Evolutionary conservation across 2,888 invertebrate genomes (phyloP), one percentile per base, ranked within the genome.

Genomic region (Gastracanthus pulcherrimus): DNA sequence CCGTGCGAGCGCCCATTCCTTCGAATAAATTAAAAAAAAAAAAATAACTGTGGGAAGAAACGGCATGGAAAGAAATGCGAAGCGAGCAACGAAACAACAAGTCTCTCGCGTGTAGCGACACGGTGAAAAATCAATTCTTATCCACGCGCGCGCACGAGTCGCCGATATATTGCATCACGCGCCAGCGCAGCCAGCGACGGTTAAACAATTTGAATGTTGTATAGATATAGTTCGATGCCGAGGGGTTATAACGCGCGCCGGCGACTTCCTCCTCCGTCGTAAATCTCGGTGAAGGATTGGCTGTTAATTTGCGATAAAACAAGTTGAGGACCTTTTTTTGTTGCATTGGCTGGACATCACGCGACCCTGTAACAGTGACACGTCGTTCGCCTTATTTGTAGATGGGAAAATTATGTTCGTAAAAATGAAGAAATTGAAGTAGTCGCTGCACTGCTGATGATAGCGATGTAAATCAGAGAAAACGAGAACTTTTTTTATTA

Each of bases 51-150:
- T 75, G 76, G 66, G 76, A 76, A 76, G 48, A 58, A 36, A 29
- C 26, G 29, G 7, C 26, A 34, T 3, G 31, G n/a, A 71, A 71
- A 71, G 70, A 77, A 64, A 67, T 62, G 58, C 58, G 34, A 67
- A 55, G 55, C 62, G 62, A 62, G 62, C 36, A 55, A 55, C 26
- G 36, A 62, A 62, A 58, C 58, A 70, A 67, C 34, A 34, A n/a
- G 64, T 6, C 38, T 66, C 48, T 58, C 48, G 45, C 67, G 38
- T 62, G 78, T 76, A 69, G 77, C 64, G 51, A 69, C 77, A 51
- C n/a, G n/a, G 51, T n/a, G 75, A 67, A 80, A 80, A 80, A 75
- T 80, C 80, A 80, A 80, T 75, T 62, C 80, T 80, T 75, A 80
- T 80, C 69, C 75, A 38, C 51, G 34, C 51, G 3, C 29, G 74